Evolutionary conservation across 2,888 invertebrate species (phyloP).

Genomic region (Drosophila vallismaia): DNA sequence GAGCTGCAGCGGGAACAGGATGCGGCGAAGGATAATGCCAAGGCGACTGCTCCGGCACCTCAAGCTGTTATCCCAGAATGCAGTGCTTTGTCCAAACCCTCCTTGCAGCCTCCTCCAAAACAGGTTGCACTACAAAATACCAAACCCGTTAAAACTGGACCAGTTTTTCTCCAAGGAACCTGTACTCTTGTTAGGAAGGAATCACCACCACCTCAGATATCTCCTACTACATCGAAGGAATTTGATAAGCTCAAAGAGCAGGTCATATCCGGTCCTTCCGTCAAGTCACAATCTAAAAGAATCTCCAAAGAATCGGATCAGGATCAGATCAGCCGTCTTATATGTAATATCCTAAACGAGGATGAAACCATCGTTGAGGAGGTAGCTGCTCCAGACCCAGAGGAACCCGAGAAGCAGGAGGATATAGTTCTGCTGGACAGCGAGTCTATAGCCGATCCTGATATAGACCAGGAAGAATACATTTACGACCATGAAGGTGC

Average conservation of each 20-base stretch:
- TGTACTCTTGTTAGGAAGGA: too few species aligned
- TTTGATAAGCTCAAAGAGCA: neutral
- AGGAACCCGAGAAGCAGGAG: neutral
- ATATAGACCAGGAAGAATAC: constrained; percentile 21
- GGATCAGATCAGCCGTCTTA: constrained; percentile 51
- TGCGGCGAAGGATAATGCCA: constrained; percentile 15
- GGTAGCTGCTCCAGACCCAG: neutral
- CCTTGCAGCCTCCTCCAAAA: neutral
- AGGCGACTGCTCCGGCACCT: neutral
- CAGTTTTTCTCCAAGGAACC: neutral
- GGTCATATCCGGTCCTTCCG: neutral
- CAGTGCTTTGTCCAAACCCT: neutral
- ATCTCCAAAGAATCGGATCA: constrained; percentile 45
- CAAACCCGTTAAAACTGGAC: neutral
- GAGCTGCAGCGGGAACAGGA: constrained; percentile 61
- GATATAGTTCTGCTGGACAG: neutral
- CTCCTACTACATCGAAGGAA: neutral
- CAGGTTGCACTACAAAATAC: neutral
- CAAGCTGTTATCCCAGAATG: neutral
- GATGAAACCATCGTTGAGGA: constrained; percentile 26
- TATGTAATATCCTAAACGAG: constrained; percentile 60
- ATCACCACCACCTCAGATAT: neutral
- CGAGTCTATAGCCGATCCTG: constrained; percentile 15
- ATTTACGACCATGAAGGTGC: constrained; percentile 35
- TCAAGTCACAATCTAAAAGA: neutral